These are phyloP conservation scores for Diachrysia chrysitis DNA, from an alignment of 2,888 invertebrate genomes.

Conservation along the genomic window DNA sequence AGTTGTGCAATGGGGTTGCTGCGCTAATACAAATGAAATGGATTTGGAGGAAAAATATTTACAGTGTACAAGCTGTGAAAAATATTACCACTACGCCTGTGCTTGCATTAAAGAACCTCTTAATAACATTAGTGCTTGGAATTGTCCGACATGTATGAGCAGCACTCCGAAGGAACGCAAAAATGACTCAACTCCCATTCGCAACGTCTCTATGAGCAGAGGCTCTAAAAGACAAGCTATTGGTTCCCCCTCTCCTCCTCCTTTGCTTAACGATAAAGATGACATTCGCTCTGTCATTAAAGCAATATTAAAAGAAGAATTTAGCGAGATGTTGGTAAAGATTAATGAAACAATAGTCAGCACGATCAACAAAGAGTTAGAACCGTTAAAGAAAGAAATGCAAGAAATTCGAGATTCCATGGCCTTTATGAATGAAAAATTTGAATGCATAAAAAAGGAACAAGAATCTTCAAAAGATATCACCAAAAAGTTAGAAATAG, in stretches of 20 bases:
- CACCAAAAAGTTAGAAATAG: background rate
- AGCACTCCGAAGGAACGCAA: background rate
- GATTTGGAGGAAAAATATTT: background rate
- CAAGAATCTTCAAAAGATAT: background rate
- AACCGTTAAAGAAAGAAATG: conserved; percentile 11
- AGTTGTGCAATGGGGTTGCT: conserved; percentile 14
- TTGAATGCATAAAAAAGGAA: conserved; percentile 8
- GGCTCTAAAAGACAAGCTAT: conserved; percentile 9
- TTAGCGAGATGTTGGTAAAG: conserved; percentile 5
- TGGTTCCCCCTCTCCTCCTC: background rate
- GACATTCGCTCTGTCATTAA: background rate
- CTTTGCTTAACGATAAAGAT: background rate
- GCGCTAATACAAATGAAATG: background rate
- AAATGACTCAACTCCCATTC: conserved; percentile 12
- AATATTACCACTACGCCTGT: conserved; percentile 9
- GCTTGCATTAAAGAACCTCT: background rate
- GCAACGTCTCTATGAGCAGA: conserved; percentile 4
- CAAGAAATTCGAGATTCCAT: background rate
- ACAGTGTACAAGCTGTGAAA: conserved; percentile 5
- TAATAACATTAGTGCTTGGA: conserved; percentile 9
- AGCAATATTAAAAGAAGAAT: conserved; percentile 2
- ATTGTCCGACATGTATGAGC: conserved; percentile 8
- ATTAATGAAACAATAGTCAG: conserved; percentile 4
- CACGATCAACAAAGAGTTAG: conserved; percentile 7
- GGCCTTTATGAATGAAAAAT: conserved; percentile 6